Evolutionary conservation across 2,113 vertebrate species (phyloP).

Genomic region (Probosciger aterrimus): DNA sequence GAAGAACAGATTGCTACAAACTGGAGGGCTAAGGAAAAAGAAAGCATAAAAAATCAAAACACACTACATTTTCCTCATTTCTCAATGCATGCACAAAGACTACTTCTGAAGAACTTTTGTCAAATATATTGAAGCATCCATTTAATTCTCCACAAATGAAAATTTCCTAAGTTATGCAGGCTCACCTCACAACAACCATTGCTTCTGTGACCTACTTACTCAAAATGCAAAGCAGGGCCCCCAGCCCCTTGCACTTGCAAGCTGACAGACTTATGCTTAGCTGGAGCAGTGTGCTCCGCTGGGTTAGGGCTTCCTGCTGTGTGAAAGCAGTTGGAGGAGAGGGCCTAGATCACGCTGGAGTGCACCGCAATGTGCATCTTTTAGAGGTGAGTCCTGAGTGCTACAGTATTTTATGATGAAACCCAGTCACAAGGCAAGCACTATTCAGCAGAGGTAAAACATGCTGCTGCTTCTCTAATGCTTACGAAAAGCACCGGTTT

Average conservation of each 20-base stretch:
- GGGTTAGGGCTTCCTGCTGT: not conserved
- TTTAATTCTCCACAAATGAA: not conserved
- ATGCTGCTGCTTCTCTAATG: not conserved
- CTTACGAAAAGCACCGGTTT: not conserved
- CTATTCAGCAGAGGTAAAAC: not conserved
- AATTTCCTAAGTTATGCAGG: not conserved
- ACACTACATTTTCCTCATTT: not conserved
- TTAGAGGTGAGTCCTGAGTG: not conserved
- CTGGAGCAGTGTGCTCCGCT: not conserved
- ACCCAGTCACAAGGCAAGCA: not conserved
- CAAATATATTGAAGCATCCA: not conserved
- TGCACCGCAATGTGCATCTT: not conserved
- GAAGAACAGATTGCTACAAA: not conserved
- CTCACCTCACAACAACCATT: not conserved
- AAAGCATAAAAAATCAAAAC: not conserved
- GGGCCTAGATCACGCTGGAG: fast-evolving
- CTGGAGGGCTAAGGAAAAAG: not conserved
- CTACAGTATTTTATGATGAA: fast-evolving
- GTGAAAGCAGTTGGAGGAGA: not conserved
- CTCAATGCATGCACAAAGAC: not conserved
- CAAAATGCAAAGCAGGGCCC: not conserved
- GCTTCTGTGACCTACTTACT: not conserved
- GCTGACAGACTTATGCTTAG: not conserved
- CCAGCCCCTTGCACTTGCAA: fast-evolving
- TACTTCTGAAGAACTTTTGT: not conserved